Base-by-base conservation (phyloP, 2,888 invertebrate genomes). In the Pyrocoelia pectoralis region DNA sequence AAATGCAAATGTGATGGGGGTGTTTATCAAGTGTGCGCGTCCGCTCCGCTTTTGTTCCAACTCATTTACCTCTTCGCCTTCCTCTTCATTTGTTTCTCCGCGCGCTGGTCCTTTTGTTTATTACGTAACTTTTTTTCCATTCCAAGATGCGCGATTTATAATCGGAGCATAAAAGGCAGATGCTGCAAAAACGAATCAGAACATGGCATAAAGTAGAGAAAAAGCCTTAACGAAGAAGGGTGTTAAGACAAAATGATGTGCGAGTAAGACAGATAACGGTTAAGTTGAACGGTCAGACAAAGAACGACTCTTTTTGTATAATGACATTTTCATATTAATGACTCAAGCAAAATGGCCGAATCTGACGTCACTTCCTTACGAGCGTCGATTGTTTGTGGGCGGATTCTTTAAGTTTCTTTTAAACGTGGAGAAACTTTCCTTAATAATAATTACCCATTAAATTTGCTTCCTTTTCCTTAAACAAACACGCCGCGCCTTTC, bases 1-100 rank as follows among this genome's bases (percentile, higher is more conserved):
- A 77, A 72, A 80, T 80, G 80, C 79, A 80, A 80, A 80, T 80
- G 77, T 73, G 75, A 78, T 77, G 78, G 74, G 73, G 74, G 76
- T 78, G 79, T 79, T 79, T 79, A 79, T 80, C 80, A 79, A 78
- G 77, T 71, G 77, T 63, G 72, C 74, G 71, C 76, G 75, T 76
- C 76, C 77, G 78, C 74, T 74, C 68, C 69, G 75, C 79, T 79
- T 80, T 80, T 80, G 80, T 80, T 78, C 75, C 77, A 72, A 77
- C 78, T 79, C 80, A 79, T 80, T 80, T 80, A 79, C 77, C 78
- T 76, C 76, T 79, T 76, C 77, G 73, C 76, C 78, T 79, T 79
- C 79, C 78, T 79, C 78, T 78, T 79, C 79, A 77, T 78, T 79
- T 79, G 77, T 79, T 77, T 68, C 58, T 54, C 65, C 33, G 70